Base-by-base conservation (phyloP, 1,140 invertebrate species). In the Orchesella cincta region DNA sequence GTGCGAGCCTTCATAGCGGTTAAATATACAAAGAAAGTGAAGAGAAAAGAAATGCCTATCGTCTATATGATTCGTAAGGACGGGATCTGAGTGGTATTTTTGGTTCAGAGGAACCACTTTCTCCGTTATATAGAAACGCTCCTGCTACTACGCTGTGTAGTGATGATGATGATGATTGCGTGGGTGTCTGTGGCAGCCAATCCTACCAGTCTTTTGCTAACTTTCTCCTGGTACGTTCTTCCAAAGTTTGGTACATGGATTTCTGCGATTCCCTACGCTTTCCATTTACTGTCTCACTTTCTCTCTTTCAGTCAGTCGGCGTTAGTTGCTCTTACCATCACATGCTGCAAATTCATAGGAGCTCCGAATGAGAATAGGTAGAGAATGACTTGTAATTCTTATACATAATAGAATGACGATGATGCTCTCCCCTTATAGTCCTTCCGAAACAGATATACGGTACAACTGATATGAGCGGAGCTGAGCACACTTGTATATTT, bases 131-230 rank as follows among this genome's bases (percentile, higher is more conserved):
- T 12, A 23, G 54, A n/a, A n/a, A n/a, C n/a, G 39, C 39, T 46
- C 39, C 39, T 46, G 26, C 54, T 26, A 57, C 54, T 57, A 23
- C 54, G 12, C 5, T 12, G 5, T 14, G 5, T 26, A 3, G 18
- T 73, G 71, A 73, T 46, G 71, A 73, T 71, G 46, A 54, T 77
- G 75, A 76, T 77, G 67, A 77, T 72, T 77, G 76, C 76, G 76
- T 77, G 76, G 76, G 76, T 73, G 76, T 70, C 71, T 73, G 76
- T 77, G 52, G 76, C 76, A 77, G 71, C 76, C 76, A 77, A 77
- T 77, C 76, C 76, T 77, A 77, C 71, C 70, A 77, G 76, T 70
- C 73, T 77, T 77, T 46, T 62, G 8, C 70, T 70, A 70, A 77
- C 76, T 57, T 71, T 73, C 76, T 73, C 31, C 62, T 14, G 62